Evolutionary conservation across 2,113 vertebrate species (phyloP).

Genomic region (Myrmecophaga tridactyla): DNA sequence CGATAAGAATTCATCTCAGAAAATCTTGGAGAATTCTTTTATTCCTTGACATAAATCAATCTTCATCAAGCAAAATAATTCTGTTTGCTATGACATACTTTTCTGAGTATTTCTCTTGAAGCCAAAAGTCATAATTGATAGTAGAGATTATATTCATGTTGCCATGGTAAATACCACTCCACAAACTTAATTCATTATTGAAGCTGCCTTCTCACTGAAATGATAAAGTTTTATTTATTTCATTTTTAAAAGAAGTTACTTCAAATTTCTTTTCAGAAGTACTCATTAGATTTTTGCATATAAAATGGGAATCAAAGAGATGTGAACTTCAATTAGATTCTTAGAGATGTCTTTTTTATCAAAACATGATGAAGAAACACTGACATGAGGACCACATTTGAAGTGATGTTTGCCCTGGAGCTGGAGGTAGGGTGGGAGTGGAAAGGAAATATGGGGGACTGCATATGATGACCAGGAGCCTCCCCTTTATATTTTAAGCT

Average conservation of each 20-base stretch:
- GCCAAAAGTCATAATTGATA: neutral
- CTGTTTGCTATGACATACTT: neutral
- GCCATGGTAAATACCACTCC: neutral
- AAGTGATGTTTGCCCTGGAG: neutral
- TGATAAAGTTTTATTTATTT: neutral
- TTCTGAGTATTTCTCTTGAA: neutral
- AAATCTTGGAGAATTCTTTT: neutral
- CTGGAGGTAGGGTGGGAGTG: neutral
- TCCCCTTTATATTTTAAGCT: no score
- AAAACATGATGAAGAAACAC: neutral
- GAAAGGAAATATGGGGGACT: neutral
- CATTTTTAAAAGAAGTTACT: neutral
- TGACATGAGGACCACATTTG: neutral
- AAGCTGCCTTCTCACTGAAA: neutral
- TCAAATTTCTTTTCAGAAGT: neutral
- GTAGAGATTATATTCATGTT: neutral
- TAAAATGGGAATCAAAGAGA: neutral
- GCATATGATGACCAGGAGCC: no score
- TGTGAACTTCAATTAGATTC: neutral
- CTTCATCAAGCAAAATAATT: neutral
- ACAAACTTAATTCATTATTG: no score
- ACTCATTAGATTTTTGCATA: neutral
- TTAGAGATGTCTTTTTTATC: no score
- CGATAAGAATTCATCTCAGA: neutral
- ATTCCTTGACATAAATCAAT: neutral